Evolutionary conservation across 2,888 invertebrate species (phyloP), one percentile per base, ranked within the genome.

Genomic region (Limnephilus marmoratus): DNA sequence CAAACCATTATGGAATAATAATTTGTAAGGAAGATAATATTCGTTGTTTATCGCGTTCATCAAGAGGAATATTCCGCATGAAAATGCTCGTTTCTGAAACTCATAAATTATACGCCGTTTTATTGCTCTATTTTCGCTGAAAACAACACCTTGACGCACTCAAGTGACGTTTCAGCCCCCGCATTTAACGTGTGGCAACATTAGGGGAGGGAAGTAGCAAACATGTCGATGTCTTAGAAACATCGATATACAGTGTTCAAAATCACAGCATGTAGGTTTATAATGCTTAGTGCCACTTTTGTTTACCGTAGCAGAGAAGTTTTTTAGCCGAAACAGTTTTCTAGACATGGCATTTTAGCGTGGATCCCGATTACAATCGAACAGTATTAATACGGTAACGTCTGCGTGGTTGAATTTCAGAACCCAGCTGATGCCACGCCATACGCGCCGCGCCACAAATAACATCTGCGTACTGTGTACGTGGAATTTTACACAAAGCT

Each of bases 101-200:
- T 80, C 88, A 80, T 88, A 88, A 88, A 88, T 88, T 88, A 31
- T 37, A 88, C 18, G 80, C 29, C 24, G 68, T 88, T 29, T 53
- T 88, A 80, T 37, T 37, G 80, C 80, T 88, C 88, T 24, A 15
- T 88, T 37, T 37, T 88, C 80, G 34, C 86, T 11, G 68, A 68
- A 37, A 86, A 88, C 80, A 88, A 88, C 88, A 88, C 88, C 88
- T 88, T 88, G 88, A 88, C 88, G 80, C 68, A 88, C 68, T 88
- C 13, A 24, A 80, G 88, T 88, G 80, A 88, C 88, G 37, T 49
- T 68, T 85, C 31, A 34, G 15, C 86, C 49, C 53, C 29, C 49
- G 45, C 86, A 12, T 49, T 86, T 45, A 29, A 34, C 88, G 88
- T 80, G 37, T 80, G 80, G 88, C 68, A 88, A 88, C 37, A 80